Base-by-base conservation (phyloP, 2,797 vertebrate genomes). In the Acrocephalus scirpaceus region DNA sequence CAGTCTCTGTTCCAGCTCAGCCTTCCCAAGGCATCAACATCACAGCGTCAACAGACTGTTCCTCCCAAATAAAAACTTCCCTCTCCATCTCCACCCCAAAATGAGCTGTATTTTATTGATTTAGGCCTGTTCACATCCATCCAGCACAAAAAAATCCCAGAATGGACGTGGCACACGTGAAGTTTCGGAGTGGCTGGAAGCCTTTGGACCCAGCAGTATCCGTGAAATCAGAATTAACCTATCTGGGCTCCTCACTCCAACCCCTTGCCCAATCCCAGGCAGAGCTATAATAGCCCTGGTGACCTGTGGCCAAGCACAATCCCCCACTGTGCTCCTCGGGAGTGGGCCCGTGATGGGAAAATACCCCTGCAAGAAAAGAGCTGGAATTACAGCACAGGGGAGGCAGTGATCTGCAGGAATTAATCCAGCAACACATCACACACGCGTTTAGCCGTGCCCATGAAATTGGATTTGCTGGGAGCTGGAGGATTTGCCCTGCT, bases 401-500 rank as follows among this genome's bases (percentile, higher is more conserved):
- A 83, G 70, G 94, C 65, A 50, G 22, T 1, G 75, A 92, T 83
- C 91, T 51, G n/a, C 57, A 5, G 21, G 96, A 95, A 93, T 92
- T 86, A 90, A 95, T 75, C 94, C 95, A 62, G 82, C 73, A 16
- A 13, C 93, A 74, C 94, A 61, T 79, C 75, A 5, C 90, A 40
- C 85, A 32, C 76, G 56, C 62, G 51, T 84, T 75, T 48, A 66
- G 73, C 92, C 2, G 1, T 81, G 91, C 16, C 96, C 92, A 72
- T 83, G 62, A 95, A 96, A 97, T 94, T 54, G 95, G 95, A 95
- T 96, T 96, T 95, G 48, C 94, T 64, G 87, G 53, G 54, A 57
- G 93, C 93, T 80, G 91, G 42, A 71, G 90, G 91, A 88, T 92
- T 95, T 92, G 50, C 79, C 34, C 53, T 22, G 51, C 76, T 94